Base-by-base conservation (phyloP, 2,113 vertebrate species). In the Melanocharis versteri region DNA sequence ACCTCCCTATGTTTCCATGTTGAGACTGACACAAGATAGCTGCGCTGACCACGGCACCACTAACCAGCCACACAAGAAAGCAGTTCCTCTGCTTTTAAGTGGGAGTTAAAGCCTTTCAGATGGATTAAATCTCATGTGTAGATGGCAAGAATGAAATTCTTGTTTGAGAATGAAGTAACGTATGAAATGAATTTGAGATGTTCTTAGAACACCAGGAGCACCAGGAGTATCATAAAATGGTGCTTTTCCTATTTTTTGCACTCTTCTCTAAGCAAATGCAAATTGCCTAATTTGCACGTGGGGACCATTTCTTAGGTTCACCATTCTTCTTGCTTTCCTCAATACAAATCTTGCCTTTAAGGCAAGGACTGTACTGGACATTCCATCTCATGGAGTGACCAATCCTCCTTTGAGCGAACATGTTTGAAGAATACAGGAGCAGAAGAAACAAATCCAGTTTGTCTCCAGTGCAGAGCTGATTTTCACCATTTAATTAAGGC, bases 401-500 rank as follows among this genome's bases (percentile, higher is more conserved):
- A 47, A 93, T 94, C 83, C 53, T 94, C 45, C 92, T 94, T 91
- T 81, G 57, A 91, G 60, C 15, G 68, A 61, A 93, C 65, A 45
- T 19, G 45, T 75, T 90, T 82, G 89, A 96, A 93, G 92, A 91
- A 83, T 45, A 80, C 17, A 30, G 86, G 62, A 86, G 88, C 48
- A 97, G 78, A 77, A 78, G 56, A 94, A 95, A 86, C 89, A 94
- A 94, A 95, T 93, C 90, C 96, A 97, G 93, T 96, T 88, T 96
- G 65, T 95, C 87, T 97, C 96, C 96, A 95, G 83, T 95, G 86
- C 84, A 95, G 89, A 94, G 93, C 94, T 83, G 83, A 92, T 85
- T 96, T 94, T 90, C 78, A 95, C 62, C 35, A 68, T 83, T 94
- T 96, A 96, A 97, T 98, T 98, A 98, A 98, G 97, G 97, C 97